Evolutionary conservation across 2,888 invertebrate genomes (phyloP).

Genomic region (Plutella xylostella): DNA sequence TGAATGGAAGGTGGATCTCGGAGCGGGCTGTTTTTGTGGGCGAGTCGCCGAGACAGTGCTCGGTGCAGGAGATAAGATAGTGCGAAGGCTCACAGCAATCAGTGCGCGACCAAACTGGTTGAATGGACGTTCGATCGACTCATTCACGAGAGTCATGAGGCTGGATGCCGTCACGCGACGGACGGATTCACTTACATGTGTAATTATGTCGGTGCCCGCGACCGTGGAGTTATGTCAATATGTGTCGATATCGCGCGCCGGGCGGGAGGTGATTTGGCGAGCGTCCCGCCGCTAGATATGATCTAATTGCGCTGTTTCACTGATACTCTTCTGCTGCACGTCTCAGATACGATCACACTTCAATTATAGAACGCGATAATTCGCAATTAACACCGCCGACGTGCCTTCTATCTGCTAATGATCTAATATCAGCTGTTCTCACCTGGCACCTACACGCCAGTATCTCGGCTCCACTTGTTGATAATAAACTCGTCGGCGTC

Average conservation of each 20-base stretch:
- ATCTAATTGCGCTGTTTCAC: conserved; percentile 1
- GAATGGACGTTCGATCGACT: conserved; percentile 46
- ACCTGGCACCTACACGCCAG: no score
- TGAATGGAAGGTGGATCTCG: conserved; percentile 57
- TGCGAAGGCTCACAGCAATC: conserved; percentile 56
- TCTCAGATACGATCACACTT: conserved; percentile 29
- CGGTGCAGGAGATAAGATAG: conserved; percentile 62
- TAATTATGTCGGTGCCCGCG: conserved; percentile 9
- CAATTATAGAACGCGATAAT: conserved; percentile 26
- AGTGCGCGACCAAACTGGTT: conserved; percentile 66
- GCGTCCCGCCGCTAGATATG: no score
- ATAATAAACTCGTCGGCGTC: not conserved
- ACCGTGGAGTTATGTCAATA: no score
- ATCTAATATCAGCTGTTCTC: conserved; percentile 29
- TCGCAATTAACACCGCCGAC: conserved; percentile 27
- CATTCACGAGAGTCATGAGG: conserved; percentile 59
- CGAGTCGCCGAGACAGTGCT: conserved; percentile 29
- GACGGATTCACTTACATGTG: conserved; percentile 19
- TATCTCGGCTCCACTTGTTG: no score
- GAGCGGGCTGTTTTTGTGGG: conserved; percentile 47
- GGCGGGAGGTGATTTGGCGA: no score
- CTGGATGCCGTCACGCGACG: conserved; percentile 58
- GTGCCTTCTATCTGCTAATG: conserved; percentile 22
- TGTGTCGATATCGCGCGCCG: no score
- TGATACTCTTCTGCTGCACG: conserved; percentile 20